A percentile compares a stretch with the other conserved stretches of the same genome.
Conservation (phyloP, 2,888 invertebrate genomes). For the Orthonychiurus folsomi region DNA sequence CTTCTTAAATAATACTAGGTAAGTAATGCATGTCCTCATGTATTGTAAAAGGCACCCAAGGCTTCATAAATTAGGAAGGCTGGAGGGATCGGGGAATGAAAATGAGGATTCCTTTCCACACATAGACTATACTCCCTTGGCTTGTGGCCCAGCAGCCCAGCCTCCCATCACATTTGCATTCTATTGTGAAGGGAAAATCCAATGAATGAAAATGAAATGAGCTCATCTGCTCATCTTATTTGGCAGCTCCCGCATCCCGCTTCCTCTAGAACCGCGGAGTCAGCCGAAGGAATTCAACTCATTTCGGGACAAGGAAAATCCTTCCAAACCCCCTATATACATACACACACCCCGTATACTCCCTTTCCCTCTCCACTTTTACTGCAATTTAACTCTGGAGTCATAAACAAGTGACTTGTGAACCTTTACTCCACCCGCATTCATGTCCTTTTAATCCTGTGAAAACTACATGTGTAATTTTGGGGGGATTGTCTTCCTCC, state of each 20-base stretch:
- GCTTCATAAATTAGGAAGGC: neutral
- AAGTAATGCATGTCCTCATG: neutral
- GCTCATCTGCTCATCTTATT: slow-evolving; percentile 1
- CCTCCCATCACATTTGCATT: slow-evolving; percentile 1
- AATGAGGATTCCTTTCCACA: too few species aligned
- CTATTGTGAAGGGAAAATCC: neutral
- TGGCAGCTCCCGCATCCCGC: neutral
- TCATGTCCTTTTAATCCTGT: slow-evolving; percentile 2
- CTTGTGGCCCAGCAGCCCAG: too few species aligned
- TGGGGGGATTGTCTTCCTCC: slow-evolving; percentile 11
- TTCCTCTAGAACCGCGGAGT: too few species aligned
- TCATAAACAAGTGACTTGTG: slow-evolving; percentile 25
- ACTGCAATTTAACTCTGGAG: slow-evolving; percentile 12
- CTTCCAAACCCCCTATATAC: neutral
- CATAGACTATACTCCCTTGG: too few species aligned
- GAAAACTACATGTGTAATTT: slow-evolving; percentile 23
- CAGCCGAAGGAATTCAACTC: slow-evolving; percentile 1
- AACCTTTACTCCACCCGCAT: neutral
- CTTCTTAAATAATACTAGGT: neutral
- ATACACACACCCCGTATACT: neutral
- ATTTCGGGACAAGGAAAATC: neutral
- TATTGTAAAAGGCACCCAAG: neutral
- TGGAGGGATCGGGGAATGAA: neutral
- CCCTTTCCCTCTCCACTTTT: slow-evolving; percentile 9
- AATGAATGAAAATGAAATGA: slow-evolving; percentile 1